phyloP scores from a whole-genome alignment of 2,113 vertebrate genomes.

The Trochalopteron elliotii region DNA sequence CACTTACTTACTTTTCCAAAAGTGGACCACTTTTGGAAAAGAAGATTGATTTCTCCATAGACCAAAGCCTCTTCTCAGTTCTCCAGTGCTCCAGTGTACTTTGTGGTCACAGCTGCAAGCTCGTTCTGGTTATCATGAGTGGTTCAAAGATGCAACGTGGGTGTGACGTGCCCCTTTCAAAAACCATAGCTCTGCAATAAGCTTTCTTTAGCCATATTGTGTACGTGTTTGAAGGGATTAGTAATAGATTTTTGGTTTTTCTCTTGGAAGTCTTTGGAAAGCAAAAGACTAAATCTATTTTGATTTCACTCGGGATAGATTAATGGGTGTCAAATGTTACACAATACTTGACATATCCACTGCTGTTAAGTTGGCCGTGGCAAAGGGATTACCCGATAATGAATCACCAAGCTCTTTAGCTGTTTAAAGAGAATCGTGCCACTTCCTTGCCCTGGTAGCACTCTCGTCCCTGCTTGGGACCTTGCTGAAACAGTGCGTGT shows the following conservation, averaged over 20 bases:
- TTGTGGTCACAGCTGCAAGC: not conserved
- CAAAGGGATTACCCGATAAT: constrained; percentile 54
- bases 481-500: not conserved
- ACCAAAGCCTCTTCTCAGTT: not conserved
- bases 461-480: not conserved
- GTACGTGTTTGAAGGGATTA: not conserved
- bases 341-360: constrained; percentile 25
- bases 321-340: constrained; percentile 18
- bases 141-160: not conserved
- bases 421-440: not conserved
- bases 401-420: constrained; percentile 32
- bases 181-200: not conserved
- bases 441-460: not conserved
- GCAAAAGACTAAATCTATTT: constrained; percentile 16
- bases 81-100: not conserved
- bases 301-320: constrained; percentile 14
- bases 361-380: constrained; percentile 28
- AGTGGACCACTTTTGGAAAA: not conserved
- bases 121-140: not conserved
- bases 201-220: not conserved
- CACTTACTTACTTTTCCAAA: not conserved
- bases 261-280: not conserved
- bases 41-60: not conserved
- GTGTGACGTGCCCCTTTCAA: not conserved
- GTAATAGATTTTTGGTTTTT: not conserved